These are phyloP conservation scores for Hydrozoanthus gracilis DNA, from an alignment of 92 coral and sea anemone genomes.

Conservation along the genomic window DNA sequence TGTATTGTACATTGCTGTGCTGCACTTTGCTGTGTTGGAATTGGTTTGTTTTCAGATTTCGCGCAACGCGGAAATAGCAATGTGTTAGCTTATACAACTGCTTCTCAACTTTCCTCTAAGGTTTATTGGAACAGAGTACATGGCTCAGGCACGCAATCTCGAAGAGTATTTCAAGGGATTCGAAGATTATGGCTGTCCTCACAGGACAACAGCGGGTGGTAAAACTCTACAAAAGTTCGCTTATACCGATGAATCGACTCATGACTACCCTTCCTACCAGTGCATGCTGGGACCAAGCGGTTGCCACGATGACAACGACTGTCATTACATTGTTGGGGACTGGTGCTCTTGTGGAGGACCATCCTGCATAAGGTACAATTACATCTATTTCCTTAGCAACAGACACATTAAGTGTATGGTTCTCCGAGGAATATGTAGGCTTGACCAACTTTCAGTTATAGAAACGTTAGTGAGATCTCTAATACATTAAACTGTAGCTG, in stretches of 20 bases:
- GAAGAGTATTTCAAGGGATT: constrained; percentile 67
- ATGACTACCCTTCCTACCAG: constrained; percentile 43
- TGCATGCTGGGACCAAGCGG: constrained; percentile 52
- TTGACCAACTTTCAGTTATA: too few species aligned
- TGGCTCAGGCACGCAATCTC: constrained; percentile 53
- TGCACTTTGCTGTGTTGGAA: too few species aligned
- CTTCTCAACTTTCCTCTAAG: neutral
- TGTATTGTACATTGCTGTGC: too few species aligned
- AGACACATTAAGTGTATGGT: too few species aligned
- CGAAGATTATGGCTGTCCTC: constrained; percentile 52
- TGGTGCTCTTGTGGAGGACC: constrained; percentile 43
- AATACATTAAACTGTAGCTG: too few species aligned
- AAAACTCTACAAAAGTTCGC: constrained; percentile 48
- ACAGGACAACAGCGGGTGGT: constrained; percentile 20
- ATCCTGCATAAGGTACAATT: constrained; percentile 2
- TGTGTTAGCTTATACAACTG: too few species aligned
- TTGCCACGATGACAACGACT: constrained; percentile 59
- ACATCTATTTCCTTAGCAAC: too few species aligned
- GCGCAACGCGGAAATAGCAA: too few species aligned
- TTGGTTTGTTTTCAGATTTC: too few species aligned
- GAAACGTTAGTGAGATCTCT: too few species aligned
- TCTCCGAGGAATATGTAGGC: too few species aligned
- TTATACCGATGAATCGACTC: constrained; percentile 27
- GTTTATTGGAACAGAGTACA: constrained; percentile 36
- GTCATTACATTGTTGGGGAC: constrained; percentile 25